Base-by-base conservation (phyloP, 2,888 invertebrate species). In the Drosophila dives region DNA sequence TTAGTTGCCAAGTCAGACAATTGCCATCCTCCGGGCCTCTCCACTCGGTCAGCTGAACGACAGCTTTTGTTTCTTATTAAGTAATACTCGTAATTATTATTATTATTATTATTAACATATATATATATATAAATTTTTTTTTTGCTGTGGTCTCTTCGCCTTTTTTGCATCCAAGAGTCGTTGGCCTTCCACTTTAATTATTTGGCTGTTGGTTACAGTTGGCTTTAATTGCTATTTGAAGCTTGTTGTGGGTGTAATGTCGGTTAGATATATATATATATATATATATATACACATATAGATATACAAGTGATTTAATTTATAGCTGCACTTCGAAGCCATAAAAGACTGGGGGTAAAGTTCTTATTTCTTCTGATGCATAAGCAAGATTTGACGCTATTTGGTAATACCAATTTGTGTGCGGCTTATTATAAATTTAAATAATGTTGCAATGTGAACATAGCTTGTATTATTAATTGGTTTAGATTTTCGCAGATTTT, bases 41-140 rank as follows among this genome's bases (percentile, higher is more conserved):
- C 38, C 15, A 26, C 20, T 33, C 36, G 48, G 48, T 38, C 68
- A 67, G 48, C 4, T 65, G 15, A 42, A 26, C 33, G 32, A n/a
- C 15, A 11, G 23, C 76, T 63, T 55, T 36, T 45, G 38, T 58
- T 68, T 65, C 45, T 63, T 67, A 42, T 79, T 65, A 79, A 82
- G 82, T 82, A 82, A 80, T 79, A 79, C 62, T 78, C 78, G 67
- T 64, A 78, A 80, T 75, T 74, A 64, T 80, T 55, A 71, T 77
- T 55, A 71, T 77, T 55, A 32, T 63, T 62, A 49, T 63, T 56
- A 32, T 42, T 58, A 29, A 29, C 29, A 29, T 29, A 29, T 29
- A 29, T 29, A 6, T 29, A 29, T 29, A 29, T 29, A 29, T 6
- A 6, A n/a, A n/a, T n/a, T 50, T 29, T 34, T 23, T 29, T 23